A percentile compares a stretch with the other conserved stretches of the same genome.
These are phyloP conservation scores for Enteromius thamalakanensis DNA, from an alignment of 2,797 vertebrate species.

Conservation along the genomic window DNA sequence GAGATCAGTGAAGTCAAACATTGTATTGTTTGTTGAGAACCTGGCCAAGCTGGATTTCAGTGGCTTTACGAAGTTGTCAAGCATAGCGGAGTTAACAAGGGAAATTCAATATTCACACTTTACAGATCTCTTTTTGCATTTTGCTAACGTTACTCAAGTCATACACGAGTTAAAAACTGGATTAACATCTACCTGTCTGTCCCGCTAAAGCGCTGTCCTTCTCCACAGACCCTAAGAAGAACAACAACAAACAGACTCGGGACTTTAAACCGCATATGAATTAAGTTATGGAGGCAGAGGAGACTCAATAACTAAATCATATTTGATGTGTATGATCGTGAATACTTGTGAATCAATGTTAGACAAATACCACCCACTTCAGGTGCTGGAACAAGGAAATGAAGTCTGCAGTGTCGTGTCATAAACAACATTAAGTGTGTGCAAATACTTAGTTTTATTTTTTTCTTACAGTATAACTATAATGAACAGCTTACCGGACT, in stretches of 20 bases:
- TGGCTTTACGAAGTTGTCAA: conserved; percentile 61
- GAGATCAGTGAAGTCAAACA: conserved; percentile 64
- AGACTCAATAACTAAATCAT: not conserved
- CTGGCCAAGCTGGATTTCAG: conserved; percentile 58
- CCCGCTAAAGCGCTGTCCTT: not conserved
- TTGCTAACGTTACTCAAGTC: not conserved
- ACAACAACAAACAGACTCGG: not conserved
- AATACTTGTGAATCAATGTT: not conserved
- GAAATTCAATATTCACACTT: not conserved
- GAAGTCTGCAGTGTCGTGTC: not conserved
- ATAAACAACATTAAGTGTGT: not conserved
- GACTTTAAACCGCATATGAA: not conserved
- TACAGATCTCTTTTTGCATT: not conserved
- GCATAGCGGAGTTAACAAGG: conserved; percentile 48
- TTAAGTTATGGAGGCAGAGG: not conserved
- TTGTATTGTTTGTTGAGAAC: conserved; percentile 64
- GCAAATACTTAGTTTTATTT: not conserved
- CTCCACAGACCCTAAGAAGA: conserved; percentile 12
- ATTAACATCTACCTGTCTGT: not conserved
- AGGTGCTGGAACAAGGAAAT: conserved; percentile 30
- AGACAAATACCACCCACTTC: not conserved
- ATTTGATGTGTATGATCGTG: not conserved
- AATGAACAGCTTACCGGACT: conserved; percentile 15
- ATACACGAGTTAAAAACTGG: not conserved
- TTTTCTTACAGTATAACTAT: not conserved